Evolutionary conservation across 1,140 invertebrate species (phyloP).

Genomic region (Vanessa atalanta): DNA sequence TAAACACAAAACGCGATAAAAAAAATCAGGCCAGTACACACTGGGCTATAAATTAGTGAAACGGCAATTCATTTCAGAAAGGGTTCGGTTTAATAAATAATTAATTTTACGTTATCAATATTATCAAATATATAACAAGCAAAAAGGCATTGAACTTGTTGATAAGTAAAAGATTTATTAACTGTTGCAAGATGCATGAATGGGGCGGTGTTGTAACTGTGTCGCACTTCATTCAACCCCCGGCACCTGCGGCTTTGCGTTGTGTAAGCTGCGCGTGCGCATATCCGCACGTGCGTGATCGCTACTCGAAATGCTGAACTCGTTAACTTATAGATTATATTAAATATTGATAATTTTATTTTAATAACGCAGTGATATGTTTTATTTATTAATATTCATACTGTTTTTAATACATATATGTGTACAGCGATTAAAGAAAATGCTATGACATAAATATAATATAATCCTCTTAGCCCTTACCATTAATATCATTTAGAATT

Average conservation of each 20-base stretch:
- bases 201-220: conserved; percentile 18
- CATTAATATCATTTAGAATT: no score
- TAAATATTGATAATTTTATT: no score
- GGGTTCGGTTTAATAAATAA: neutral
- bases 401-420: no score
- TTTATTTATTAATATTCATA: no score
- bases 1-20: neutral
- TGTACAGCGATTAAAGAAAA: no score
- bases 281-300: conserved; percentile 21
- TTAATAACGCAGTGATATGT: no score
- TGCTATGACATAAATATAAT: no score
- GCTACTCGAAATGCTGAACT: conserved; percentile 1
- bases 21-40: conserved; percentile 4
- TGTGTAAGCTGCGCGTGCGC: conserved; percentile 14
- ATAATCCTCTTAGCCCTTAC: no score
- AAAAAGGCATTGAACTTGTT: conserved; percentile 31
- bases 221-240: conserved; percentile 5
- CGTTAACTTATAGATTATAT: neutral
- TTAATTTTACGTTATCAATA: conserved; percentile 6
- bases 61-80: neutral
- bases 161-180: conserved; percentile 23
- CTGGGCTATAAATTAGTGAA: conserved; percentile 12
- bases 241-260: neutral
- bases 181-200: conserved; percentile 25
- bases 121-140: conserved; percentile 15